phyloP scores from a whole-genome alignment of 2,888 invertebrate genomes.

The Diogma glabrata region DNA sequence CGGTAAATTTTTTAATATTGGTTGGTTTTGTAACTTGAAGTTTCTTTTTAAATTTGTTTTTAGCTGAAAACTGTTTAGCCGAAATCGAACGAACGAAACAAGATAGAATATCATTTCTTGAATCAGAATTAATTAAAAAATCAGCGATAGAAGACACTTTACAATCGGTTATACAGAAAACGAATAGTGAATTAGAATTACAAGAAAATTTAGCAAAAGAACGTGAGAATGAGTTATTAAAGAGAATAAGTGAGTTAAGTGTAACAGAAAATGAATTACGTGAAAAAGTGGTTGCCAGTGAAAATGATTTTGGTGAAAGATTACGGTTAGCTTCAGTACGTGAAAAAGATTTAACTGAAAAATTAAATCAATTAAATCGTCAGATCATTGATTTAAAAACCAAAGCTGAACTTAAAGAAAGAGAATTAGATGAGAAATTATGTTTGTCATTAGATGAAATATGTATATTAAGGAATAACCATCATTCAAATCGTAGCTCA shows the following conservation, averaged over 20 bases:
- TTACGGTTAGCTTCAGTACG: slow-evolving; percentile 25
- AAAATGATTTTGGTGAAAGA: slow-evolving; percentile 25
- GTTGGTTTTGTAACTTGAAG: background rate
- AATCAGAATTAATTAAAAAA: slow-evolving; percentile 27
- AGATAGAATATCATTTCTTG: slow-evolving; percentile 27
- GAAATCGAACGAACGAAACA: slow-evolving; percentile 29
- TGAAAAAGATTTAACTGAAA: slow-evolving; percentile 30
- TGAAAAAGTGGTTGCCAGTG: slow-evolving; percentile 25
- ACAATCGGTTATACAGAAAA: slow-evolving; percentile 25
- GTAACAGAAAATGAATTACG: slow-evolving; percentile 26
- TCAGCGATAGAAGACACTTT: slow-evolving; percentile 26
- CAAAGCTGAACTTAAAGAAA: slow-evolving; percentile 27
- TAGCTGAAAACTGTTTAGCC: slow-evolving; percentile 46
- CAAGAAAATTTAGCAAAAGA: slow-evolving; percentile 31
- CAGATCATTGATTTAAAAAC: slow-evolving; percentile 28
- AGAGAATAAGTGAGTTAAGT: slow-evolving; percentile 25
- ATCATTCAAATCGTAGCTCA: slow-evolving; percentile 14
- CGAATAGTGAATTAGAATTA: slow-evolving; percentile 26
- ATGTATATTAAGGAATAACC: slow-evolving; percentile 22
- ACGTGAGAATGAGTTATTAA: slow-evolving; percentile 27
- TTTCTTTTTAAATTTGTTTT: slow-evolving; percentile 18
- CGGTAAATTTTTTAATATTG: slow-evolving; percentile 23
- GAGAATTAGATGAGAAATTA: slow-evolving; percentile 32
- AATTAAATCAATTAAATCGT: slow-evolving; percentile 27
- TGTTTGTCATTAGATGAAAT: slow-evolving; percentile 33